Conservation (phyloP, 2,888 invertebrate genomes). For the Amphimallon solstitiale region DNA sequence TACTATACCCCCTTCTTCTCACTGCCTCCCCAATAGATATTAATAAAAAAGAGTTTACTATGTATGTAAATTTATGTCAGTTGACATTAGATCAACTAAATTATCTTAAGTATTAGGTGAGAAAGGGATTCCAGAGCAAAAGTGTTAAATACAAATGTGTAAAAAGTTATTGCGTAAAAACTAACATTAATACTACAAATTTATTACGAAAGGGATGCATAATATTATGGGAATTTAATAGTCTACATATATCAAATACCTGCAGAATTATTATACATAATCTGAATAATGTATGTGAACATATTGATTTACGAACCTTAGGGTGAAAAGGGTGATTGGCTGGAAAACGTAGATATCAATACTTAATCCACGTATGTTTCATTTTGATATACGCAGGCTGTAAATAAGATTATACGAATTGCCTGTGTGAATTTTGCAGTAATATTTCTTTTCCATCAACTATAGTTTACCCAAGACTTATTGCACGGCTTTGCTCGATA, state of each 20-base stretch:
- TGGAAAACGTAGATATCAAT: constrained; percentile 26
- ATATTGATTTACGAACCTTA: constrained; percentile 19
- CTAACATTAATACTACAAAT: too few relatives aligned
- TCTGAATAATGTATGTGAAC: constrained; percentile 6
- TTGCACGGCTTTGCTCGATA: constrained; percentile 32
- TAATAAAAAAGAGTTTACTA: too few relatives aligned
- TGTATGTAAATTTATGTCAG: too few relatives aligned
- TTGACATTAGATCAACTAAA: too few relatives aligned
- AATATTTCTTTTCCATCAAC: constrained; percentile 37
- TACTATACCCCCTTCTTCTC: too few relatives aligned
- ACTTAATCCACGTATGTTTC: constrained; percentile 32
- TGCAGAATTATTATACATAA: constrained; percentile 1
- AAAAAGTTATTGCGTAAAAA: too few relatives aligned
- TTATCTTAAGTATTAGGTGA: too few relatives aligned
- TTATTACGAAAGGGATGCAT: too few relatives aligned
- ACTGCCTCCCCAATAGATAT: too few relatives aligned
- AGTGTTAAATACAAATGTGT: too few relatives aligned
- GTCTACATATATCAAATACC: neutral
- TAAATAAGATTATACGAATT: constrained; percentile 38
- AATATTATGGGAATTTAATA: too few relatives aligned
- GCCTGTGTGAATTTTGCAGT: constrained; percentile 31
- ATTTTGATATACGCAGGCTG: constrained; percentile 29
- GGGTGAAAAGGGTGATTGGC: constrained; percentile 24
- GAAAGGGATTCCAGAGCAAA: too few relatives aligned
- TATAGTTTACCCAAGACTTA: constrained; percentile 36